Conservation (phyloP, 2,888 invertebrate genomes). For the Acholoe squamosa region DNA sequence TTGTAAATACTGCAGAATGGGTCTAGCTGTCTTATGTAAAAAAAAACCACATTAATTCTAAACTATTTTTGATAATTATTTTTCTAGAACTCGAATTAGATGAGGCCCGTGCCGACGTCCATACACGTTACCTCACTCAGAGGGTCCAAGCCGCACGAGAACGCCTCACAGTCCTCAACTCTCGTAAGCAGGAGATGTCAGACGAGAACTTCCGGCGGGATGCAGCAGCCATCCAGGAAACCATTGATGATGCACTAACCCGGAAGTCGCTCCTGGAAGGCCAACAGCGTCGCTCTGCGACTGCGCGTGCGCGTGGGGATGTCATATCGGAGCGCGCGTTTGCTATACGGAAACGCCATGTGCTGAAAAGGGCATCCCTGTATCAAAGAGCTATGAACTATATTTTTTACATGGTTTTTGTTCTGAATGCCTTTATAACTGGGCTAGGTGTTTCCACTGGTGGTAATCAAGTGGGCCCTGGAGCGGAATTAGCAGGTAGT, state of each 20-base stretch:
- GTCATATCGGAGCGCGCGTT: background rate
- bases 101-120: background rate
- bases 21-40: background rate
- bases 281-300: background rate
- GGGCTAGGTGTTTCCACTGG: constrained; percentile 29
- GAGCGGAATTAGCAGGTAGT: too few relatives aligned
- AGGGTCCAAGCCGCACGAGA: background rate
- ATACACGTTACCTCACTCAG: background rate
- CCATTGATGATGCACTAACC: background rate
- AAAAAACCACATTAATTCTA: background rate
- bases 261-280: background rate
- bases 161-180: background rate
- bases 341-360: background rate
- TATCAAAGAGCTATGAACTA: constrained; percentile 36
- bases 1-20: background rate
- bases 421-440: constrained; percentile 47
- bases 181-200: background rate
- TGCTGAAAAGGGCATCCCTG: constrained; percentile 42
- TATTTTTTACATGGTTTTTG: constrained; percentile 28
- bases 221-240: background rate
- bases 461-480: background rate
- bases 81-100: constrained; percentile 1
- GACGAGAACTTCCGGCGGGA: background rate
- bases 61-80: background rate
- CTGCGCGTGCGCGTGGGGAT: background rate